Base-by-base conservation (phyloP, 2,888 invertebrate species). In the Amphipyra berbera region DNA sequence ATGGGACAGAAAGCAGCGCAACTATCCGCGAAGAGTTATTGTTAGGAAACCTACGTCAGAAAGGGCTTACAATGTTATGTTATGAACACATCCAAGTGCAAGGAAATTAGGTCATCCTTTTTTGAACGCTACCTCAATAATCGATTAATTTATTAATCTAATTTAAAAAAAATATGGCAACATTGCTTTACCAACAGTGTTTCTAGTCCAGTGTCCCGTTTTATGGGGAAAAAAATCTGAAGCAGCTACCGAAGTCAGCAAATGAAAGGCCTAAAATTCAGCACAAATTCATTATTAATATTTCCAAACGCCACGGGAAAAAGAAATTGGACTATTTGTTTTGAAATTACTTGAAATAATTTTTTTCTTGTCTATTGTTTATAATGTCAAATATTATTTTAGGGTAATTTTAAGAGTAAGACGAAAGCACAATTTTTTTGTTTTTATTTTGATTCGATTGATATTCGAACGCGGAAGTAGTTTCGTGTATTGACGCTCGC, bases 401-500 rank as follows among this genome's bases (percentile, higher is more conserved):
- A 44, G 67, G 60, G 75, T 63, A 68, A 61, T 73, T 75, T 78
- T 73, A 70, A 50, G 21, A 41, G 47, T 61, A 62, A 53, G 12
- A 85, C 80, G 86, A 84, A 80, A 82, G 74, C 58, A 55, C 78
- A 14, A 65, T 78, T 81, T 88, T 78, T 88, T 90, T 91, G 88
- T 89, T 92, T 91, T 92, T 91, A 90, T 91, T 93, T 92, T 90
- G 90, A 86, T 92, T 87, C 82, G 80, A 88, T 89, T 87, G 85
- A 88, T 87, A 88, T 80, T 85, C 88, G 91, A 93, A 93, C 87
- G 85, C 91, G 94, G 93, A 94, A 94, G 91, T 92, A 78, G 85
- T 82, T 83, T 87, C 70, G 83, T 83, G 83, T 85, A 82, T 90
- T 89, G 89, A 88, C 88, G 87, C 86, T 90, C 82, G 84, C 81